Base-by-base conservation (phyloP, 2,113 vertebrate species). In the Neogale vison region DNA sequence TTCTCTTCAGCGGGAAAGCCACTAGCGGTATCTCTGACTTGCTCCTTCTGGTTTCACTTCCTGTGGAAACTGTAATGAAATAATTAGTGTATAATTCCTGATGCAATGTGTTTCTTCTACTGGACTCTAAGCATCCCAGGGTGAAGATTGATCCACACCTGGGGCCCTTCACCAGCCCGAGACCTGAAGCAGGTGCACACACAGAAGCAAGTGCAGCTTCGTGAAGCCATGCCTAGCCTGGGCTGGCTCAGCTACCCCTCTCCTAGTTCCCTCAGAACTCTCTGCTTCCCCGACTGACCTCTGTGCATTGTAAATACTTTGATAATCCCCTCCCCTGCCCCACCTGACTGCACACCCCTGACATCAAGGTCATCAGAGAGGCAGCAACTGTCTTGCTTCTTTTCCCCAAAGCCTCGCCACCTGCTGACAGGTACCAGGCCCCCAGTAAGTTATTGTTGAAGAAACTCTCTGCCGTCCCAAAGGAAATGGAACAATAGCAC, bases 231-330 rank as follows among this genome's bases (percentile, higher is more conserved):
- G 39, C 61, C 10, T 26, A 10, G 23, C 72, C 36, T 39, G 59
- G 13, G 36, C 0, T 2, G 65, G n/a, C 4, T 21, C 23, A n/a
- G 17, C 52, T 20, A 1, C 17, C n/a, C 1, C 4, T 36, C 21
- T 47, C 23, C n/a, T 1, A 47, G 63, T 36, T 50, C 24, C 84
- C 2, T 0, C 7, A 13, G n/a, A 61, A 23, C 21, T 36, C 55
- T 42, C 26, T 10, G 18, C 55, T 42, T 18, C 8, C 10, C 47
- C 29, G 9, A 50, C 21, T 31, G 55, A 36, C 59, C 17, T n/a
- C 47, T 1, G 1, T 24, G 18, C 17, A 26, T 34, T 65, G 80
- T 4, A 74, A 57, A 31, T 34, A 7, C 20, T 18, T 29, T 3
- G 17, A 76, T 7, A 4, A 52, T 50, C 18, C 10, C 11, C 80